phyloP scores from a whole-genome alignment of 2,797 vertebrate species.

The Craterocephalus amniculus region DNA sequence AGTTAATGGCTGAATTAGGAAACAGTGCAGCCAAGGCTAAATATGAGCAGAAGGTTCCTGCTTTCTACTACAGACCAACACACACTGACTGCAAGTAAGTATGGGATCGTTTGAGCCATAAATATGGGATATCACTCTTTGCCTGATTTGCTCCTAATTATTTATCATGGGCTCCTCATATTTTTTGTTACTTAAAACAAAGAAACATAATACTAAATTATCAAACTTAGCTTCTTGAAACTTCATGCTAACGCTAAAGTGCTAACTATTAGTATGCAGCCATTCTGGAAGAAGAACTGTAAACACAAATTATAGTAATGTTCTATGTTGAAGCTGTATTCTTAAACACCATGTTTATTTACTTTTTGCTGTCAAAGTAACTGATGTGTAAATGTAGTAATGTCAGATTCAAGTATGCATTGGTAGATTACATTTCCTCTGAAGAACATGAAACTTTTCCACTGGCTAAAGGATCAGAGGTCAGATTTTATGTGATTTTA shows the following conservation, averaged over 20 bases:
- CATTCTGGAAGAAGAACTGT: neutral
- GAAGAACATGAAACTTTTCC: too few species aligned
- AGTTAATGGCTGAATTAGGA: conserved; percentile 91
- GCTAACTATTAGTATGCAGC: neutral
- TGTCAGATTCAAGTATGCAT: neutral
- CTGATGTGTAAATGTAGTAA: neutral
- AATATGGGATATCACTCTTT: neutral
- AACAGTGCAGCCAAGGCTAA: conserved; percentile 89
- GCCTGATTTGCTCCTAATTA: too few species aligned
- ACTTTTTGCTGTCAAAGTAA: neutral
- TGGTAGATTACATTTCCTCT: too few species aligned
- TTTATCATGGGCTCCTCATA: neutral
- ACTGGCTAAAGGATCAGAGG: too few species aligned
- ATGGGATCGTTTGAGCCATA: neutral
- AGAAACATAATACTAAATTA: neutral
- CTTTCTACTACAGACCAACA: conserved; percentile 95
- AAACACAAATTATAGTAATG: too few species aligned
- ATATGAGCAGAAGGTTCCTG: conserved; percentile 92
- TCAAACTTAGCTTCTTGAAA: neutral
- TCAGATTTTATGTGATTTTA: too few species aligned
- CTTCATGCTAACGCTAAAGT: neutral
- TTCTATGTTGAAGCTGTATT: neutral
- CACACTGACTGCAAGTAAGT: conserved; percentile 95
- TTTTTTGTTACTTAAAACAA: neutral
- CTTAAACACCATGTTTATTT: too few species aligned